Evolutionary conservation across 2,113 vertebrate species (phyloP), one percentile per base, ranked within the genome.

Genomic region (Pungitius pungitius): DNA sequence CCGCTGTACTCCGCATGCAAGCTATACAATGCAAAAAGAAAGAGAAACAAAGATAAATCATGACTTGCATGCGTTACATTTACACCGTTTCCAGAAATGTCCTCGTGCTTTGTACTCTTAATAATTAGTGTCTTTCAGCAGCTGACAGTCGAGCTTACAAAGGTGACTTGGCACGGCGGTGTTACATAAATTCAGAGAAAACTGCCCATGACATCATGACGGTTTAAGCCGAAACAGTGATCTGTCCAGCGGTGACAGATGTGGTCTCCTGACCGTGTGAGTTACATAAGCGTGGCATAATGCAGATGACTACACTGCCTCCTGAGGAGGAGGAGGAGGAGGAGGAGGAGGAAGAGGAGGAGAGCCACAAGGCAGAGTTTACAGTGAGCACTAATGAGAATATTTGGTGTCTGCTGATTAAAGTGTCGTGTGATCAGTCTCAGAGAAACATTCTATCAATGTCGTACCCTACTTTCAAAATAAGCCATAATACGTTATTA

Each of bases 221-320:
- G 37, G 11, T 82, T 35, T 75, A 65, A 83, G 73, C 68, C 42
- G 10, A 39, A 9, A 24, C 18, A 12, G 22, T 14, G 47, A 70
- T 58, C 7, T 0, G 74, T 57, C 78, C 86, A 87, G 78, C 76
- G 86, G 81, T 62, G 26, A 52, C 15, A 69, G 77, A 82, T 69
- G 85, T 86, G 88, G 56, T 89, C 85, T 84, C 87, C 86, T 89
- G 75, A 91, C 88, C 86, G 69, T 80, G 35, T 72, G 64, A 37
- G 54, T 92, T 93, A 81, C 80, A 71, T 91, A 92, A 91, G 40
- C 27, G 64, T 68, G 71, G 52, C 73, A 64, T 86, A 71, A 82
- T 74, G 76, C 73, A 71, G 79, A 72, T 52, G 37, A 39, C 59
- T 49, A 11, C 57, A 6, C 57, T 0, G 45, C 75, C 72, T 2